Evolutionary conservation across 2,113 vertebrate genomes (phyloP).

Genomic region (Oncorhynchus clarkii): DNA sequence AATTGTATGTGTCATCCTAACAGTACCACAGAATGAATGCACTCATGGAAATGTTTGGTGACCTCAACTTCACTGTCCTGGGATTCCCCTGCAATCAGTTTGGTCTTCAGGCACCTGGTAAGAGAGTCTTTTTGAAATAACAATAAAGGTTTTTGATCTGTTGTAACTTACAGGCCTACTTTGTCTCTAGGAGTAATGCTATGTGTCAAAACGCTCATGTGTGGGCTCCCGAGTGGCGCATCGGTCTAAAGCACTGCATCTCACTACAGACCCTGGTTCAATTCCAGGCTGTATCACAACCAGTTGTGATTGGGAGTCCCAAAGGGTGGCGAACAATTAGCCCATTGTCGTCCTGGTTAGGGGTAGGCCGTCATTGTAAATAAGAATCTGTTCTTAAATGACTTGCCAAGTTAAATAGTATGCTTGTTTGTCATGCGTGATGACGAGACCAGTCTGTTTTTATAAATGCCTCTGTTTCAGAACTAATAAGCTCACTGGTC

Average conservation of each 20-base stretch:
- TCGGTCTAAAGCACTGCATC: too few species aligned
- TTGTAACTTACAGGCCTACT: background rate
- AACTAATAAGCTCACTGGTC: background rate
- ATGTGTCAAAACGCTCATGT: too few species aligned
- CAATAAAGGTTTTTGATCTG: background rate
- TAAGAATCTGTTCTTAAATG: too few species aligned
- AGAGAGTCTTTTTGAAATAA: conserved; percentile 12
- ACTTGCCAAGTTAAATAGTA: too few species aligned
- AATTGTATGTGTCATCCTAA: background rate
- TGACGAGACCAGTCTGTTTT: background rate
- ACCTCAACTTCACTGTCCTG: conserved; percentile 70
- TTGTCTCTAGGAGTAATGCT: too few species aligned
- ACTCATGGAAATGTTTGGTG: conserved; percentile 75
- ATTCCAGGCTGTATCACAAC: too few species aligned
- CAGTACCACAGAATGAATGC: conserved; percentile 79
- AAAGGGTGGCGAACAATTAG: too few species aligned
- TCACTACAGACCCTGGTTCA: too few species aligned
- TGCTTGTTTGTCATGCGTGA: background rate
- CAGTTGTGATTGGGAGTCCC: too few species aligned
- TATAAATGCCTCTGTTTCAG: background rate
- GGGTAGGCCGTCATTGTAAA: too few species aligned
- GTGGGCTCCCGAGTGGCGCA: too few species aligned
- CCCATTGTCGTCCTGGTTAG: too few species aligned
- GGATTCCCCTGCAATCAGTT: conserved; percentile 79
- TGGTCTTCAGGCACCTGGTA: conserved; percentile 78